Base-by-base conservation (phyloP, 1,140 invertebrate genomes). In the Eurosta solidaginis region DNA sequence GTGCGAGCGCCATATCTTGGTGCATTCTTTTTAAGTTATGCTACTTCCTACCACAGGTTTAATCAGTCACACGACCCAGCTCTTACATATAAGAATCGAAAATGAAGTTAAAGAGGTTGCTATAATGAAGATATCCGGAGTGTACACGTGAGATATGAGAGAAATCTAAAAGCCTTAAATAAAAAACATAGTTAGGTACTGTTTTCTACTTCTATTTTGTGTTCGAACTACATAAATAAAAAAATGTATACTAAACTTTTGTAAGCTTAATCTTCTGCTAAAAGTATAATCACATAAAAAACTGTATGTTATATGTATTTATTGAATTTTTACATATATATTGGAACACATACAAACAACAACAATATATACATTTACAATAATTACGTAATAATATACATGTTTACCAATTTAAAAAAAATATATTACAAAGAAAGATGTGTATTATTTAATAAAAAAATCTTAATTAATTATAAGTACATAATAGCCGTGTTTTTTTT, bases 311-410 rank as follows among this genome's bases (percentile, higher is more conserved):
- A 20, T 52, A 17, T 68, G 33, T 68, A 68, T 68, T 20, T 68
- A 68, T 68, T 36, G 59, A 68, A 68, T 68, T 68, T 68, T 68
- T 68, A 68, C 22, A 20, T n/a, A 68, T 68, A 40, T 40, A 68
- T 17, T n/a, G n/a, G n/a, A 36, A 68, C 54, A 63, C 17, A 63
- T 36, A 63, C 27, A 63, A 36, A n/a, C 17, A 63, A 47, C 4
- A 47, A 12, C 52, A 59, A 33, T 59, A 63, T 59, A 59, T 27
- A 59, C 52, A 59, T 59, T 17, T n/a, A 63, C 29, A 63, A 20
- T n/a, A 36, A 59, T 59, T 14, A 3, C 17, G 33, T 10, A 25
- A 3, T 59, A 47, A 59, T 59, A 59, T 59, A 33, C 3, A 59
- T n/a, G 9, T 47, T 47, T 47, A 47, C 7, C 45, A 47, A 47